Evolutionary conservation across 92 coral and sea anemone genomes (phyloP).

Genomic region (Actinernus sp.): DNA sequence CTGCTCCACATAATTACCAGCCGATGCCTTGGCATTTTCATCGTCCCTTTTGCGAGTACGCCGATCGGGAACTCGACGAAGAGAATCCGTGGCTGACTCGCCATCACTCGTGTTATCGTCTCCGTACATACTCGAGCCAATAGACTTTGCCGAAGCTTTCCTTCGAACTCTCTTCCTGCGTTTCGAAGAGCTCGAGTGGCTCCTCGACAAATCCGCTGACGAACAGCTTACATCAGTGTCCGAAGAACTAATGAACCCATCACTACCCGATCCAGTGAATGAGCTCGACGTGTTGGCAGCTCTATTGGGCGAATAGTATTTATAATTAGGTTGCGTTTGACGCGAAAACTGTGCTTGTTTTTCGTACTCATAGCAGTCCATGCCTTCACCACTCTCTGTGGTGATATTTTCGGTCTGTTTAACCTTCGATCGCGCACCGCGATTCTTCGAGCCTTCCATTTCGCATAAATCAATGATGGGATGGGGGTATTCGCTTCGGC

Average conservation of each 20-base stretch:
- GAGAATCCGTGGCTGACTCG: slow-evolving; percentile 64
- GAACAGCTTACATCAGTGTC: slow-evolving; percentile 82
- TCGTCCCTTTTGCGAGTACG: slow-evolving; percentile 35
- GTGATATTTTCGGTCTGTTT: slow-evolving; percentile 44
- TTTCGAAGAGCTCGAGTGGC: slow-evolving; percentile 55
- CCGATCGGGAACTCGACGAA: slow-evolving; percentile 31
- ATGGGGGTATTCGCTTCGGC: slow-evolving; percentile 36
- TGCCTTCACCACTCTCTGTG: slow-evolving; percentile 35
- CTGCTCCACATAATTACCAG: slow-evolving; percentile 4
- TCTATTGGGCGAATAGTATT: slow-evolving; percentile 5
- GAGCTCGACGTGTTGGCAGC: slow-evolving; percentile 32
- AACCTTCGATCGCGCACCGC: slow-evolving; percentile 22
- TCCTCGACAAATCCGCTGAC: slow-evolving; percentile 57
- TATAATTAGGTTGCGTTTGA: slow-evolving; percentile 22
- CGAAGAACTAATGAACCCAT: slow-evolving; percentile 53
- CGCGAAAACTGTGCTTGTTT: slow-evolving; percentile 44
- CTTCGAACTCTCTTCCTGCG: slow-evolving; percentile 86
- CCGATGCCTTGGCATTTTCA: slow-evolving; percentile 8
- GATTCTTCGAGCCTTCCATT: slow-evolving; percentile 4
- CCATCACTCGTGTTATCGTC: slow-evolving; percentile 91
- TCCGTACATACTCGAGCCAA: slow-evolving; percentile 85
- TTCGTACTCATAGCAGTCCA: slow-evolving; percentile 29
- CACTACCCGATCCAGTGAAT: slow-evolving; percentile 74
- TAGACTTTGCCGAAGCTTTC: slow-evolving; percentile 84
- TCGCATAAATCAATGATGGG: slow-evolving; percentile 6